Percentiles rank a stretch among this genome's conserved stretches.
phyloP scores from a whole-genome alignment of 2,888 invertebrate genomes.

The Matsumyia berberina region DNA sequence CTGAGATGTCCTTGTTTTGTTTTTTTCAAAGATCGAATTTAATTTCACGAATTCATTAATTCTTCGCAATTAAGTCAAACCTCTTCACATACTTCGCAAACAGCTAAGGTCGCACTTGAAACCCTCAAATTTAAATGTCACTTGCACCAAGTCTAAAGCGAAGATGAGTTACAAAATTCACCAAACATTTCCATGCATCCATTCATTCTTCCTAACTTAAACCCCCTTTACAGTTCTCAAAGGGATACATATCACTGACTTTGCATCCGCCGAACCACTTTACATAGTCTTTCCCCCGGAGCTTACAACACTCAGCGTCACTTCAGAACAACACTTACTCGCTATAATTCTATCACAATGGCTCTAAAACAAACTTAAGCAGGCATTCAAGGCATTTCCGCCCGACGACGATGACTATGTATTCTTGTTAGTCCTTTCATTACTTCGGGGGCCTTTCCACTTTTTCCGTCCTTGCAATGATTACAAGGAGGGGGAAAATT shows the following conservation, averaged over 20 bases:
- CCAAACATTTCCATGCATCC: no score
- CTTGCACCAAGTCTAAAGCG: no score
- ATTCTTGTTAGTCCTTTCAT: slow-evolving; percentile 30
- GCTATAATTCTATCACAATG: slow-evolving; percentile 33
- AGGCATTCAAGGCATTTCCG: slow-evolving; percentile 8
- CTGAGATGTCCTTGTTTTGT: no score
- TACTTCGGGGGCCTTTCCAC: slow-evolving; percentile 10
- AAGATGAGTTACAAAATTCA: background rate
- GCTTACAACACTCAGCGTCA: slow-evolving; percentile 16
- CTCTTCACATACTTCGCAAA: no score
- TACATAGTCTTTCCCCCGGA: slow-evolving; percentile 1
- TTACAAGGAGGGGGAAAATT: background rate
- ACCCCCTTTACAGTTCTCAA: no score
- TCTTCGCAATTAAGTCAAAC: no score
- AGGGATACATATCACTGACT: slow-evolving; percentile 1
- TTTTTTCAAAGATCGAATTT: no score
- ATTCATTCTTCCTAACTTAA: background rate
- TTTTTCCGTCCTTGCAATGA: slow-evolving; percentile 2
- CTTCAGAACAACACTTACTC: slow-evolving; percentile 32
- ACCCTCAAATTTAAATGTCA: no score
- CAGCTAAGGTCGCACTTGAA: no score
- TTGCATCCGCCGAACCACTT: background rate
- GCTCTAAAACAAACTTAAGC: slow-evolving; percentile 31
- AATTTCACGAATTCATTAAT: no score
- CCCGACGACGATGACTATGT: slow-evolving; percentile 11